Percentiles rank a stretch among this genome's conserved stretches.
Conservation (phyloP, 2,888 invertebrate genomes). For the Allacma fusca region DNA sequence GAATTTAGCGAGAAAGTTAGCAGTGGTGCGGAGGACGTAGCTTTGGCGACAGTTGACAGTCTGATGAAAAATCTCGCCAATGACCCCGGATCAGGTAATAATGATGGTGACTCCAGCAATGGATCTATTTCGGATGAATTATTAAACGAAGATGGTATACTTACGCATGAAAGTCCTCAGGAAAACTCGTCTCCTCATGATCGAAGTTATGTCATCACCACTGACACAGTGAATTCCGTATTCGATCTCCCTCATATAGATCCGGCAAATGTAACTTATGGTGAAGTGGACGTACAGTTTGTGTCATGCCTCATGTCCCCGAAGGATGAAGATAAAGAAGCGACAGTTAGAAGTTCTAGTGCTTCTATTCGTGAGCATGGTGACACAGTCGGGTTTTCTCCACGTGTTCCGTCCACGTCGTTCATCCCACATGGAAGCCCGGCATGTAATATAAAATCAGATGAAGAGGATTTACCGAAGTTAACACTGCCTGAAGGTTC, state of each 20-base stretch:
- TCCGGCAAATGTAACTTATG: background rate
- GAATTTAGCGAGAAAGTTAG: background rate
- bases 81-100: background rate
- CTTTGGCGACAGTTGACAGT: background rate
- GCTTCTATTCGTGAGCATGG: background rate
- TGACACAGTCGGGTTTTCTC: background rate
- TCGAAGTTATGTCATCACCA: constrained; percentile 1
- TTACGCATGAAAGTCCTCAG: background rate
- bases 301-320: background rate
- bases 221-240: background rate
- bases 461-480: too few relatives aligned
- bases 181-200: background rate
- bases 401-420: background rate
- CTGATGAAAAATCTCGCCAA: background rate
- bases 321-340: background rate
- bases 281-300: background rate
- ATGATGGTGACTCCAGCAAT: background rate
- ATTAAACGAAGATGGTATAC: background rate
- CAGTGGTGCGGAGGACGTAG: background rate
- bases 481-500: too few relatives aligned
- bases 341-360: background rate
- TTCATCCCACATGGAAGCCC: too few relatives aligned
- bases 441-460: too few relatives aligned
- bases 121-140: background rate
- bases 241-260: background rate